Evolutionary conservation across 2,888 invertebrate genomes (phyloP).

Genomic region (Agrotis segetum): DNA sequence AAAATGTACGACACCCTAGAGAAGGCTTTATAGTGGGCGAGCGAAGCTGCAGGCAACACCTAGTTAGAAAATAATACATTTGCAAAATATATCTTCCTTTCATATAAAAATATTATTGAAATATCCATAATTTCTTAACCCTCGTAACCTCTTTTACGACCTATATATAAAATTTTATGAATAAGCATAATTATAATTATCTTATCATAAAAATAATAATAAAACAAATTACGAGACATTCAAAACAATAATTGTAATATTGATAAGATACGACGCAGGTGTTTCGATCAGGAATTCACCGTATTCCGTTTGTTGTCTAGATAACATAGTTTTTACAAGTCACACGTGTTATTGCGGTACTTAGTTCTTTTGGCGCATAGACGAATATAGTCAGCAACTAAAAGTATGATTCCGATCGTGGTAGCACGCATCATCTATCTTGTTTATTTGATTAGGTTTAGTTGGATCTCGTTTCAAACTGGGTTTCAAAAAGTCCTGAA

Average conservation of each 20-base stretch:
- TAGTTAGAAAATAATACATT: background rate
- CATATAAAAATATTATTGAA: background rate
- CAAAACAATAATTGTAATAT: constrained; percentile 26
- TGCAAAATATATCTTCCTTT: background rate
- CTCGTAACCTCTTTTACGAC: background rate
- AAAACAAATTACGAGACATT: constrained; percentile 27
- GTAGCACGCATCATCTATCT: too few species aligned
- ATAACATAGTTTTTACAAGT: constrained; percentile 18
- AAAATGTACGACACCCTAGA: too few species aligned
- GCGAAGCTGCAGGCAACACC: too few species aligned
- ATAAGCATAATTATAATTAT: background rate
- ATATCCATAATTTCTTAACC: background rate
- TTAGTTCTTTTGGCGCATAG: background rate
- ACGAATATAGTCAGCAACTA: background rate
- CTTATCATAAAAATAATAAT: constrained; percentile 8
- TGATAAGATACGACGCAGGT: constrained; percentile 54
- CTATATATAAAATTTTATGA: constrained; percentile 1
- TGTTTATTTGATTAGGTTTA: too few species aligned
- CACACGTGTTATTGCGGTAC: background rate
- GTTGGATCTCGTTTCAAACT: too few species aligned
- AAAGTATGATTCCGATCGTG: too few species aligned
- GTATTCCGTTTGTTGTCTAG: constrained; percentile 7
- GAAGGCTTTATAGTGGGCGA: too few species aligned
- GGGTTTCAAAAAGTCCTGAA: too few species aligned
- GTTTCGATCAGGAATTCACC: constrained; percentile 26